Base-by-base conservation (phyloP, 2,113 vertebrate species). In the Athene noctua region DNA sequence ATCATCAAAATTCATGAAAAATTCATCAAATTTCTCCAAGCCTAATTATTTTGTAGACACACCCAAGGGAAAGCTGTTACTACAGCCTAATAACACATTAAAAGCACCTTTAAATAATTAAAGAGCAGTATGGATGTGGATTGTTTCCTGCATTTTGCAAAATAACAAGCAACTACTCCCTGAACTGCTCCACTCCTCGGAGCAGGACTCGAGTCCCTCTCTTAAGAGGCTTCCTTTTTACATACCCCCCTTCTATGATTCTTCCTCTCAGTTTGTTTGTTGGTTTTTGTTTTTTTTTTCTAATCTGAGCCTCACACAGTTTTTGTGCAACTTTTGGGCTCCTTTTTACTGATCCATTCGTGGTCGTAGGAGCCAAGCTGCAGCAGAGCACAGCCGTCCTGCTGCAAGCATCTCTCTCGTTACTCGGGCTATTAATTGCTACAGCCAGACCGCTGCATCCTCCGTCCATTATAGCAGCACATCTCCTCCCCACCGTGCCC, bases 61-160 rank as follows among this genome's bases (percentile, higher is more conserved):
- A 54, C 95, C 94, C 94, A 47, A 59, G 95, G 97, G 95, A 95
- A 78, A 89, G 89, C 92, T 63, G 34, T 42, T 71, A 36, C 80
- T 89, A 18, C 83, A 86, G 91, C 90, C 92, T 74, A 87, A 89
- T 86, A 80, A 7, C 40, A 36, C 94, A 82, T 94, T 96, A 92
- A 90, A 94, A 95, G 84, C 90, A 23, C 1, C 47, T 70, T 83
- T 97, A 80, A 97, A 97, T 97, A 96, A 97, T 97, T 96, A 59
- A 97, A 91, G 82, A 94, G 95, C 81, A 62, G 52, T 26, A 66
- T 21, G 79, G 88, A 67, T 44, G n/a, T 5, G 38, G 61, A 42
- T 74, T 83, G 79, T 67, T 90, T 17, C 67, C 51, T 80, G 54
- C 20, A 40, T 71, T 85, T 90, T 47, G 13, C 10, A 72, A 23